Conservation (phyloP, 2,888 invertebrate genomes). For the Coelogynopora nodosa region DNA sequence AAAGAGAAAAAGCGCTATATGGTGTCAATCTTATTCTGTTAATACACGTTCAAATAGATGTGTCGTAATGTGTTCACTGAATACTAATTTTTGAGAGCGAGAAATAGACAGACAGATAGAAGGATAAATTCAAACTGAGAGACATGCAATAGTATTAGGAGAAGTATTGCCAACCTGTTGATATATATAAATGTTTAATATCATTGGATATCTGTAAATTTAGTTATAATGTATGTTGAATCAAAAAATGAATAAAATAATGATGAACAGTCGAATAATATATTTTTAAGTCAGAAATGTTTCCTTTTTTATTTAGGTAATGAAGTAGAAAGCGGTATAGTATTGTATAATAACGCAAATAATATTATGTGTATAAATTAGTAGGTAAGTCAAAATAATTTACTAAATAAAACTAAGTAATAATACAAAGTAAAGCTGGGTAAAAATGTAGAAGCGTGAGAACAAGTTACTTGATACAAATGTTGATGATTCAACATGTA, state of each 20-base stretch:
- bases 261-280: background rate
- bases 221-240: background rate
- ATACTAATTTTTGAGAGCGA: background rate
- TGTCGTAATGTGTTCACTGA: background rate
- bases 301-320: no score
- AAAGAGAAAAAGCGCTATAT: slow-evolving; percentile 31
- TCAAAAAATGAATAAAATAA: background rate
- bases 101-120: background rate
- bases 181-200: no score
- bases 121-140: background rate
- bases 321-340: no score
- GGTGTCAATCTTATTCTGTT: no score
- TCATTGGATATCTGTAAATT: no score
- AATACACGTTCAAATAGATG: background rate
- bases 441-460: background rate
- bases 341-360: no score
- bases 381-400: no score
- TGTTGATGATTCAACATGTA: background rate
- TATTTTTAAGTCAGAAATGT: no score
- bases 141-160: background rate
- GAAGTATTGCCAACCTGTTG: no score
- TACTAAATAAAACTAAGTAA: background rate
- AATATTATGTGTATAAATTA: no score
- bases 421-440: background rate
- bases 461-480: background rate